Conservation (phyloP, 1,140 invertebrate species). For the Sycophaga agraensis region DNA sequence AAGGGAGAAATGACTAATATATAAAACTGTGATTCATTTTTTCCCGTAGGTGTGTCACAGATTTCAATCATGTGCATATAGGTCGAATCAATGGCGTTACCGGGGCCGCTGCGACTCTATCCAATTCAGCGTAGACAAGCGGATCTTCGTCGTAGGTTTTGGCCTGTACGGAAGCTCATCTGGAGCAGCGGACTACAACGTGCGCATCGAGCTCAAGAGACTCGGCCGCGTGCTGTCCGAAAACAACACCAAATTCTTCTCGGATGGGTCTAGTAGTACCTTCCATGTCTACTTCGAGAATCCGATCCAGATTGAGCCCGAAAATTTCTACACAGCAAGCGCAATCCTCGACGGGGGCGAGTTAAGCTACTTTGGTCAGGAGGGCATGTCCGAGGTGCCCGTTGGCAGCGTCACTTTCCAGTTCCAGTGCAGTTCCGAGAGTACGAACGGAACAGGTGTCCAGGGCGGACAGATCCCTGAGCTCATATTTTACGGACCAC, state of each 20-base stretch:
- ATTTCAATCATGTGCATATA: conserved; percentile 93
- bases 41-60: conserved; percentile 79
- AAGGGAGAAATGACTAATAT: not conserved
- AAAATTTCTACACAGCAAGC: conserved; percentile 87
- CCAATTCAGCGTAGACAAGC: conserved; percentile 88
- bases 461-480: conserved; percentile 94
- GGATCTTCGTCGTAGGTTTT: conserved; percentile 91
- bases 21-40: not conserved
- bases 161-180: conserved; percentile 90
- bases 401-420: conserved; percentile 89
- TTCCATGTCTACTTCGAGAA: conserved; percentile 93
- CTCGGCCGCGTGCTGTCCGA: conserved; percentile 82
- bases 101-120: conserved; percentile 89
- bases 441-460: conserved; percentile 91
- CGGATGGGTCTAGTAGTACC: conserved; percentile 89
- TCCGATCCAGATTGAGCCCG: conserved; percentile 89
- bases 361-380: conserved; percentile 93
- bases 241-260: conserved; percentile 90
- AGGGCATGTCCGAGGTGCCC: conserved; percentile 87
- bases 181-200: conserved; percentile 86
- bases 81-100: conserved; percentile 94
- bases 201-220: conserved; percentile 87
- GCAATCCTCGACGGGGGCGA: conserved; percentile 87
- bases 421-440: conserved; percentile 91
- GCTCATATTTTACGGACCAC: conserved; percentile 87